Base-by-base conservation (phyloP, 2,113 vertebrate species). In the Sakesphorus luctuosus region DNA sequence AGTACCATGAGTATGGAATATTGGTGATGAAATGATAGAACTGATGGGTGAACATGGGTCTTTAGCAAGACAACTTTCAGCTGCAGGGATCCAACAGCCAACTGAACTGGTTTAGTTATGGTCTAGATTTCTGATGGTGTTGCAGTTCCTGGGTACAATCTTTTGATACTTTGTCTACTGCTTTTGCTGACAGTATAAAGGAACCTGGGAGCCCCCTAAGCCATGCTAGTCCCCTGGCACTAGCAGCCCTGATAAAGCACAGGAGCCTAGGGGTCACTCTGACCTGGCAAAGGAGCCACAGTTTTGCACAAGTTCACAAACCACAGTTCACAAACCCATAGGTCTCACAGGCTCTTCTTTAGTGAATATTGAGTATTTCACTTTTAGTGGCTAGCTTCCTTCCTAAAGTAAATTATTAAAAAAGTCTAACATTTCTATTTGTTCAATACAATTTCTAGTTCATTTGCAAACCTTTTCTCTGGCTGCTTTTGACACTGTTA, bases 401-500 rank as follows among this genome's bases (percentile, higher is more conserved):
- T 77, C 44, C 81, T 89, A 77, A 96, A 95, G 81, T 43, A 77
- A 85, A 69, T 36, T 20, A 40, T 47, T 23, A 65, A 63, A 73
- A 68, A 75, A 17, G 6, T 80, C 59, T 36, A 95, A 65, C 38
- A 62, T 36, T 31, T 52, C 2, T 52, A 46, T 59, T 76, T 93
- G 28, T 92, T 94, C 79, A 86, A 96, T 89, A 59, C 47, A 44
- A 35, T 62, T 75, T 55, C 63, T 88, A 52, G 8, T 66, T 72
- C 31, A 36, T 87, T 96, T 88, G 35, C 35, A 59, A 93, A 26
- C 18, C 50, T 55, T 91, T 72, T 80, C 24, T 53, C 26, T 71
- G 84, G 47, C 47, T 94, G 36, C 68, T 78, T 93, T 65, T 90
- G 63, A 75, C 78, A 77, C 72, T 83, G 25, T n/a, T 93, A 73